Conservation (phyloP, 37 sponge, comb jelly and placozoan species). For the Tethya wilhelma region DNA sequence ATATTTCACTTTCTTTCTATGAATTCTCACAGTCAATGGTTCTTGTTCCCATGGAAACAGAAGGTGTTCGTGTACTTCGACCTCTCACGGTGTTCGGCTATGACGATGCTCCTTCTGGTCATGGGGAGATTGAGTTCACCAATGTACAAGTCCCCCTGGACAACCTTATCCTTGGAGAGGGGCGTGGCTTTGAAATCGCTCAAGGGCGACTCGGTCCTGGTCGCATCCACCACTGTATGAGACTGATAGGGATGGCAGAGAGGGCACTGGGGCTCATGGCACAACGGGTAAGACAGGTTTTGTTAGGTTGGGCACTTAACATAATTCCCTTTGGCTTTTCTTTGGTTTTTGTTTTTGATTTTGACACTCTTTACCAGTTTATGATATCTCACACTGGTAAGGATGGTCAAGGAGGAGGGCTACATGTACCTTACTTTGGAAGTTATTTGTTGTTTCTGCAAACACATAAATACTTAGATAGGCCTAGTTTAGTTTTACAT, state of each 20-base stretch:
- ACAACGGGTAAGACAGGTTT: slow-evolving; percentile 56
- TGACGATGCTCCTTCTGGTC: slow-evolving; percentile 78
- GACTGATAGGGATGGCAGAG: slow-evolving; percentile 93
- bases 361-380: too few species aligned
- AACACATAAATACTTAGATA: too few species aligned
- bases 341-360: too few species aligned
- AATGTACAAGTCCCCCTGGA: slow-evolving; percentile 76
- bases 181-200: slow-evolving; percentile 94
- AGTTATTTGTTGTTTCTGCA: too few species aligned
- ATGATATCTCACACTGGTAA: too few species aligned
- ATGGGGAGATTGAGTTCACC: slow-evolving; percentile 63
- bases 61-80: slow-evolving; percentile 76
- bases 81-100: slow-evolving; percentile 88
- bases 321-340: too few species aligned
- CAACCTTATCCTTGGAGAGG: slow-evolving; percentile 85
- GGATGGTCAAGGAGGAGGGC: too few species aligned
- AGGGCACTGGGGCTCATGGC: slow-evolving; percentile 74
- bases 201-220: slow-evolving; percentile 94
- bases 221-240: slow-evolving; percentile 95
- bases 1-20: too few species aligned
- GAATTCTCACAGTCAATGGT: slow-evolving; percentile 77
- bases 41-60: slow-evolving; percentile 86
- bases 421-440: too few species aligned
- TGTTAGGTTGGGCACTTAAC: too few species aligned
- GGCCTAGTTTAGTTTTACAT: too few species aligned